phyloP scores from a whole-genome alignment of 30 jellyfish, hydroid and myxozoan species.

The Cassiopea andromeda region DNA sequence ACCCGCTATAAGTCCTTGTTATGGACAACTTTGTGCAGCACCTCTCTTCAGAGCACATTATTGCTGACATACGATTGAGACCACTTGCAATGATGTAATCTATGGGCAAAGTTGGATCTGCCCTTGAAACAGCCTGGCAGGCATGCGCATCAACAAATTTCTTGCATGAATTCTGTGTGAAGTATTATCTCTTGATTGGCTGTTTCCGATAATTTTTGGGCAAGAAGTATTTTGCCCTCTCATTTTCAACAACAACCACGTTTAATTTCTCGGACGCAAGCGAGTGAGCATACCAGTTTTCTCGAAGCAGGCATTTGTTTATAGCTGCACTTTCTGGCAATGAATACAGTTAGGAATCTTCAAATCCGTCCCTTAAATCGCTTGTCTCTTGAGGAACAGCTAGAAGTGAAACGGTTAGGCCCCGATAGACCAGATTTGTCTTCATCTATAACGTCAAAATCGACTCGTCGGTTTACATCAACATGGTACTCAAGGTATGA shows the following conservation, averaged over 20 bases:
- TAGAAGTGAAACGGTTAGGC: constrained; percentile 45
- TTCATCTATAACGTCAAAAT: neutral
- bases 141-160: constrained; percentile 9
- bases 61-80: neutral
- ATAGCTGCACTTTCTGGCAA: neutral
- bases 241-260: constrained; percentile 25
- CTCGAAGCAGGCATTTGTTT: neutral
- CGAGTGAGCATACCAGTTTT: neutral
- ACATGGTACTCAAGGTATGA: constrained; percentile 36
- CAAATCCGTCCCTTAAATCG: constrained; percentile 24
- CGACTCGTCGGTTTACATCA: constrained; percentile 41
- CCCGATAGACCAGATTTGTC: constrained; percentile 55
- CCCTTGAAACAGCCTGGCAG: constrained; percentile 5
- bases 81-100: neutral
- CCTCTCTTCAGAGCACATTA: neutral
- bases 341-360: constrained; percentile 31
- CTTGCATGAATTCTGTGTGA: too few species aligned
- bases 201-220: constrained; percentile 15
- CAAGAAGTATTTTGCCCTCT: constrained; percentile 14
- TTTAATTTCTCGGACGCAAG: neutral
- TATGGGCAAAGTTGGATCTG: constrained; percentile 31
- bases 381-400: constrained; percentile 28
- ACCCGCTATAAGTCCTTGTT: neutral
- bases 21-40: neutral
- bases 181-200: constrained; percentile 25